phyloP scores from a whole-genome alignment of 2,888 invertebrate species.

The Patella depressa region DNA sequence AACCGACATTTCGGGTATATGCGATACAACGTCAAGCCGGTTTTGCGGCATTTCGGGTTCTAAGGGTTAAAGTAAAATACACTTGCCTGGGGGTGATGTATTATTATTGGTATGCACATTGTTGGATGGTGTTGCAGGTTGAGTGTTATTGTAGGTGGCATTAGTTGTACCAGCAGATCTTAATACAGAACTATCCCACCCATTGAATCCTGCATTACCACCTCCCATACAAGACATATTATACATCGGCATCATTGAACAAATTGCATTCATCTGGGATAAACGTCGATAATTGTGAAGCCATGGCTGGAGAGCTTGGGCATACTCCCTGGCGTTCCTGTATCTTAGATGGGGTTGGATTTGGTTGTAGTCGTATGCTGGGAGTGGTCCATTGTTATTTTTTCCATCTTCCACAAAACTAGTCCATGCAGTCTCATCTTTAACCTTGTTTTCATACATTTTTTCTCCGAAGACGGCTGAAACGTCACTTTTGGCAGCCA shows the following conservation, averaged over 20 bases:
- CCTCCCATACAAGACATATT: slow-evolving; percentile 27
- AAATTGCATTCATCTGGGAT: slow-evolving; percentile 40
- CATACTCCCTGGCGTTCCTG: slow-evolving; percentile 48
- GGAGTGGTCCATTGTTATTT: no score
- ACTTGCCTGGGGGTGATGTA: slow-evolving; percentile 3
- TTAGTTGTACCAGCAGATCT: no score
- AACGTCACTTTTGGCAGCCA: not conserved
- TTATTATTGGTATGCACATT: not conserved
- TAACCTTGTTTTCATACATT: not conserved
- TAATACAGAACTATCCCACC: no score
- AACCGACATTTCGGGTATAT: no score
- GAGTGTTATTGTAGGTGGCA: not conserved
- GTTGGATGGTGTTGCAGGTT: not conserved
- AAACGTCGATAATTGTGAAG: slow-evolving; percentile 44
- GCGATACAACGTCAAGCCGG: no score
- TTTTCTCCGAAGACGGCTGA: not conserved
- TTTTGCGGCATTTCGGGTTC: no score
- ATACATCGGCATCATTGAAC: slow-evolving; percentile 34
- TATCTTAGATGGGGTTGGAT: slow-evolving; percentile 19
- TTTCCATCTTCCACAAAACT: not conserved
- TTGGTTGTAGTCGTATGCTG: not conserved
- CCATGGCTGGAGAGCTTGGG: slow-evolving; percentile 47
- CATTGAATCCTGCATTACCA: not conserved
- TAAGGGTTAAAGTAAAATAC: no score
- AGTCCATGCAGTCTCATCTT: not conserved